Conservation (phyloP, 2,113 vertebrate genomes). For the Herpetotheres cachinnans region DNA sequence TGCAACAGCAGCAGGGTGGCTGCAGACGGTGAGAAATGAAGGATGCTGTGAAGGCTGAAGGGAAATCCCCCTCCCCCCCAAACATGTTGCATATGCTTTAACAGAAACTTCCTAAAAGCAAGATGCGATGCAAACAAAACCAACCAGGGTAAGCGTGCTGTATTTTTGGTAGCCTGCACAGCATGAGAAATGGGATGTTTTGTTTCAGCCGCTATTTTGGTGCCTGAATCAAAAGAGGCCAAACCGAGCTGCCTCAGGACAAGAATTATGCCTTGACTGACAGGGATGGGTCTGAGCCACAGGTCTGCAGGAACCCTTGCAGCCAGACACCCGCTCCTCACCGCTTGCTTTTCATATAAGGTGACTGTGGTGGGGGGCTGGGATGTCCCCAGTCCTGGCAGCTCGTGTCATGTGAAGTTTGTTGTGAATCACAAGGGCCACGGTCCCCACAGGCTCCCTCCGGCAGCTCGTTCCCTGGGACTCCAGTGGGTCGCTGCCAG, state of each 20-base stretch:
- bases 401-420: background rate
- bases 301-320: accelerated
- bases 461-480: background rate
- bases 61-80: background rate
- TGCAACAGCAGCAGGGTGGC: background rate
- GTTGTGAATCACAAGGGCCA: background rate
- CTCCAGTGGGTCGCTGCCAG: background rate
- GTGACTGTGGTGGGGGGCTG: accelerated
- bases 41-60: background rate
- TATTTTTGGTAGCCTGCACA: background rate
- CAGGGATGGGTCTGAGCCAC: background rate
- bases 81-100: background rate
- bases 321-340: background rate
- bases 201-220: background rate
- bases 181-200: background rate
- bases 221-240: background rate
- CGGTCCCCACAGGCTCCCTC: background rate
- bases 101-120: background rate
- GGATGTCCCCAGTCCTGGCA: background rate
- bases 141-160: background rate
- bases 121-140: background rate
- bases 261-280: background rate
- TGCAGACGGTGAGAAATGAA: background rate
- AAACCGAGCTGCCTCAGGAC: background rate
- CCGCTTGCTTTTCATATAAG: accelerated